These are phyloP conservation scores for Sitta carolinensis DNA, from an alignment of 2,797 vertebrate genomes.

Conservation along the genomic window DNA sequence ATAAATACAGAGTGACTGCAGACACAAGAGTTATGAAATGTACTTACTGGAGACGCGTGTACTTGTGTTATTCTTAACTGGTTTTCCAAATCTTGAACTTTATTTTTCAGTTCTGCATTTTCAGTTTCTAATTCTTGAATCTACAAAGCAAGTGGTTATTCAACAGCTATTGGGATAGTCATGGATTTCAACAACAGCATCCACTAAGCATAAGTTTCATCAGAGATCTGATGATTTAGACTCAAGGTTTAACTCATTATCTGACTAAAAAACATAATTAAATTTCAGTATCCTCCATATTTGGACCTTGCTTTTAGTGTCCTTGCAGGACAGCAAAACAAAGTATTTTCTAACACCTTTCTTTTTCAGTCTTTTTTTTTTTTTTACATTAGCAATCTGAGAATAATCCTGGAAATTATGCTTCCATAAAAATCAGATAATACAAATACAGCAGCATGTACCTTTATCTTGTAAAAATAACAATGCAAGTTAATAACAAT, in stretches of 20 bases:
- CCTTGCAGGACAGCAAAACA: background rate
- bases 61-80: conserved; percentile 88
- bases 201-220: background rate
- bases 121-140: conserved; percentile 97
- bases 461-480: background rate
- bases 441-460: background rate
- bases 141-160: conserved; percentile 76
- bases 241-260: background rate
- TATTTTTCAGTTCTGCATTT: conserved; percentile 93
- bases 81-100: conserved; percentile 91
- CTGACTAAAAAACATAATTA: background rate
- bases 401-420: background rate
- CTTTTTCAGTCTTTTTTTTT: background rate
- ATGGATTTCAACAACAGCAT: background rate
- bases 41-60: conserved; percentile 86
- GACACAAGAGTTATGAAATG: background rate
- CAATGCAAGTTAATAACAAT: background rate
- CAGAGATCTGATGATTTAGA: background rate
- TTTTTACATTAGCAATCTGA: background rate
- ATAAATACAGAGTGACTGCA: background rate
- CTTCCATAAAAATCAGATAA: background rate
- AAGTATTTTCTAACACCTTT: background rate
- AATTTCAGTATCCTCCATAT: background rate
- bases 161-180: background rate
- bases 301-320: background rate